Evolutionary conservation across 2,888 invertebrate species (phyloP), one percentile per base, ranked within the genome.

Genomic region (Acleris holmiana): DNA sequence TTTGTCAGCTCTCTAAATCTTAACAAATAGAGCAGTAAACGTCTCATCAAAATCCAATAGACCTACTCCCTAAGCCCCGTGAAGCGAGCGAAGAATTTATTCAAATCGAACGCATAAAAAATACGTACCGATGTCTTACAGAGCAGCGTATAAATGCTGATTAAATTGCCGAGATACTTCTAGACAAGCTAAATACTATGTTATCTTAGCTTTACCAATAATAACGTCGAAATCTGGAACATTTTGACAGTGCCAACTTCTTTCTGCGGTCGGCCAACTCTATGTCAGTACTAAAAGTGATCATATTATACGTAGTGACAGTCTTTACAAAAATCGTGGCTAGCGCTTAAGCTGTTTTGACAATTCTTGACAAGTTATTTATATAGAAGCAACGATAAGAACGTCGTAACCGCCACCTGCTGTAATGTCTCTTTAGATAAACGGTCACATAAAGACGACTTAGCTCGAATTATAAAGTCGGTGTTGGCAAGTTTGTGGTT

Each of bases 101-200:
- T 64, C 59, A 54, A 64, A 64, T 64, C 44, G 21, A 57, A 59
- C 53, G 41, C 48, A 64, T 53, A 58, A 53, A 64, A 57, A 53
- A 58, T 64, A 64, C 48, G 40, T 41, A 58, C 58, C 25, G 21
- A 60, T 65, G 55, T 60, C 41, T 17, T 46, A 46, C 55, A 35
- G 60, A 55, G 55, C 41, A 60, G 60, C 55, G 60, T 60, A 60
- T 53, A 60, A 60, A 65, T 50, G 46, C 47, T 46, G 59, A 65
- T 65, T 41, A 65, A 57, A 62, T 63, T 53, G 51, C 15, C 68
- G 67, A 71, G 57, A 58, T 58, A 57, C n/a, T 63, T 57, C 17
- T 18, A 19, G 44, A 55, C 29, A n/a, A 29, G 18, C 50, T 50
- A 10, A 55, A 35, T 35, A 35, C 35, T 35, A 50, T 50, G 56